A percentile compares a stretch with the other conserved stretches of the same genome.
Evolutionary conservation across 2,797 vertebrate genomes (phyloP).

Genomic region (Onychomys arenicola): DNA sequence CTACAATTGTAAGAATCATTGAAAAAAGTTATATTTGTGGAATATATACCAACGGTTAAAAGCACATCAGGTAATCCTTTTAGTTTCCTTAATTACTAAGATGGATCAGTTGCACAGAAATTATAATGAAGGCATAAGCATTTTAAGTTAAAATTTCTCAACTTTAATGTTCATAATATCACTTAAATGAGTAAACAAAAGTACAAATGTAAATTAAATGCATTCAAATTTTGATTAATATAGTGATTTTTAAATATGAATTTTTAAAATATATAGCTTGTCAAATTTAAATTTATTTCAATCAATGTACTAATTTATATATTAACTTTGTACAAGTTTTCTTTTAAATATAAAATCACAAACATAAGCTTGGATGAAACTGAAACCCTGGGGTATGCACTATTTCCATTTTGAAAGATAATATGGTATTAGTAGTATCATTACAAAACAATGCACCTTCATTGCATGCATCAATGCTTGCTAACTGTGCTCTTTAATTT

Average conservation of each 20-base stretch:
- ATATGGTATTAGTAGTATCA: neutral
- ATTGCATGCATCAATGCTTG: neutral
- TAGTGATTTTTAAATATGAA: neutral
- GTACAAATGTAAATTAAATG: neutral
- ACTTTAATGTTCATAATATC: neutral
- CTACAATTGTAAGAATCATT: neutral
- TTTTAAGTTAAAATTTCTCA: neutral
- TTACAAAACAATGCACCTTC: neutral
- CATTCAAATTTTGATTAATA: neutral
- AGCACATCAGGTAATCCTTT: neutral
- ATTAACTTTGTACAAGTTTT: neutral
- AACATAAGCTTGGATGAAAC: neutral
- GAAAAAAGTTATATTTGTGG: neutral
- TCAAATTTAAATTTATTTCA: neutral
- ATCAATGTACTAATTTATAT: neutral
- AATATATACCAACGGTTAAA: neutral
- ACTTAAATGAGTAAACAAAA: neutral
- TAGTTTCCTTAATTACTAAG: neutral
- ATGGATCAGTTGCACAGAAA: neutral
- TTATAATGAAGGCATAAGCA: neutral
- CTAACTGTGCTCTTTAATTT: neutral
- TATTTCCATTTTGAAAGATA: conserved; percentile 18
- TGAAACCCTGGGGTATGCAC: neutral
- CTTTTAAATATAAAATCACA: neutral
- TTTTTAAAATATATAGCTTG: neutral